Evolutionary conservation across 2,797 vertebrate species (phyloP).

Genomic region (Helostoma temminkii): DNA sequence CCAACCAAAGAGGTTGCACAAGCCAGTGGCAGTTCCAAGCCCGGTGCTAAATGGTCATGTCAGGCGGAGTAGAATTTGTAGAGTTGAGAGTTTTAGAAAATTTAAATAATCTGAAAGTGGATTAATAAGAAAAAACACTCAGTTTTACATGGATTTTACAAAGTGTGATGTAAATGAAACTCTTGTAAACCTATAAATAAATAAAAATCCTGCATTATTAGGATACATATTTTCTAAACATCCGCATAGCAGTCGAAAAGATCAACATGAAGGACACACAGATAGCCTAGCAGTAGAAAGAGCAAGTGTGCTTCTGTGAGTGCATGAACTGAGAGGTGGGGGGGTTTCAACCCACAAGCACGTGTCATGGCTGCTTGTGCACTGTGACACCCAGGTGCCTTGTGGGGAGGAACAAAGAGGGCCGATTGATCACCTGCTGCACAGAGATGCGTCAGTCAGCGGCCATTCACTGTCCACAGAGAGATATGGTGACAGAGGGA

Average conservation of each 20-base stretch:
- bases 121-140: too few relatives aligned
- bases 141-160: too few relatives aligned
- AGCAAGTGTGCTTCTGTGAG: slow-evolving; percentile 21
- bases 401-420: slow-evolving; percentile 49
- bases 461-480: slow-evolving; percentile 32
- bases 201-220: not conserved
- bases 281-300: not conserved
- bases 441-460: slow-evolving; percentile 52
- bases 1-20: too few relatives aligned
- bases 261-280: slow-evolving; percentile 5
- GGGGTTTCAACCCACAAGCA: slow-evolving; percentile 41
- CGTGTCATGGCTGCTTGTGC: slow-evolving; percentile 60
- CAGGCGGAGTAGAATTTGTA: too few relatives aligned
- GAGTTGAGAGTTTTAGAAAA: not conserved
- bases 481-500: slow-evolving; percentile 33
- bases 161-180: slow-evolving; percentile 10
- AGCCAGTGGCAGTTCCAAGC: too few relatives aligned
- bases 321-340: not conserved
- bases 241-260: not conserved
- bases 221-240: not conserved
- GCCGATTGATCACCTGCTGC: slow-evolving; percentile 66
- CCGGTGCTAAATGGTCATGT: too few relatives aligned
- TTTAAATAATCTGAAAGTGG: not conserved
- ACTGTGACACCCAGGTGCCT: slow-evolving; percentile 45
- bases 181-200: not conserved